Percentiles rank a stretch among this genome's conserved stretches.
These are phyloP conservation scores for Chrysodeixis includens DNA, from an alignment of 2,888 invertebrate species.

Conservation along the genomic window DNA sequence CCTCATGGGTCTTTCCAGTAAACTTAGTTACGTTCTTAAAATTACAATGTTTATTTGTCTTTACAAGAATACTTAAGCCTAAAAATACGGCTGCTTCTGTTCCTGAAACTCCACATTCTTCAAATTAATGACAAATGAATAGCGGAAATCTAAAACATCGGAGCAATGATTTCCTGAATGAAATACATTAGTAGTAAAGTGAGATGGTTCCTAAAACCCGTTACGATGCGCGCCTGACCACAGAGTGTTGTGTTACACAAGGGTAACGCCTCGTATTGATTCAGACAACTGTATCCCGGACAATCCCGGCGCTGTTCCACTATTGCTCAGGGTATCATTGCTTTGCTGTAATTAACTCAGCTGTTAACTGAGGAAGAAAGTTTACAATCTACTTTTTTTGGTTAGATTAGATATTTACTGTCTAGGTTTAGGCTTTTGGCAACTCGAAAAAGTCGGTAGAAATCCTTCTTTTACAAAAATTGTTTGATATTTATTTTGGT, in stretches of 20 bases:
- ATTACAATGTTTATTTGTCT: too few species aligned
- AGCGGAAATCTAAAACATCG: neutral
- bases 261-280: conserved; percentile 58
- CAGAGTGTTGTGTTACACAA: conserved; percentile 50
- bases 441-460: too few species aligned
- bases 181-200: neutral
- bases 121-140: neutral
- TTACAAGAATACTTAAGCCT: too few species aligned
- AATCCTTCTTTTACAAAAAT: too few species aligned
- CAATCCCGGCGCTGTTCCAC: conserved; percentile 27
- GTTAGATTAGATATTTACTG: too few species aligned
- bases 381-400: too few species aligned
- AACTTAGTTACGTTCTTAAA: too few species aligned
- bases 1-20: too few species aligned
- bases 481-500: too few species aligned
- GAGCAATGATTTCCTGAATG: neutral
- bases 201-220: conserved; percentile 47
- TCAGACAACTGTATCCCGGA: conserved; percentile 38
- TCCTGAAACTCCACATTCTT: neutral
- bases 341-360: neutral
- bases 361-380: neutral
- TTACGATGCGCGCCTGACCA: conserved; percentile 41
- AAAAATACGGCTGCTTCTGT: neutral
- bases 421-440: too few species aligned
- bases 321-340: conserved; percentile 29